phyloP scores from a whole-genome alignment of 2,113 vertebrate species.

The Crocuta crocuta region DNA sequence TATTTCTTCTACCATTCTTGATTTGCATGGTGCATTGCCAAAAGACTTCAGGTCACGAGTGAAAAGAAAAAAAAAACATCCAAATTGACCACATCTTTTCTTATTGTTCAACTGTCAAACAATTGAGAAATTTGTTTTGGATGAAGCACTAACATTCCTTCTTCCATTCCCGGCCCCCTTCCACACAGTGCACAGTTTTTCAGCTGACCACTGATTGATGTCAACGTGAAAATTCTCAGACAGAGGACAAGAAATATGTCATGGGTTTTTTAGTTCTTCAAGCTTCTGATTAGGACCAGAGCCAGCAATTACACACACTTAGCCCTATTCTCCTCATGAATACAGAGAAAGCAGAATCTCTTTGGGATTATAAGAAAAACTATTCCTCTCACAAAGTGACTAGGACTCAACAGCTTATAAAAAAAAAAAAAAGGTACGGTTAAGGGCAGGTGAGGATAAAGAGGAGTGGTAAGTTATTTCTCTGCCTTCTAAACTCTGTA shows the following conservation, averaged over 20 bases:
- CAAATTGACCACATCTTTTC: conserved; percentile 52
- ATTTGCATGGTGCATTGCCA: not conserved
- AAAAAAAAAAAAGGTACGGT: not conserved
- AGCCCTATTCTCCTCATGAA: conserved; percentile 11
- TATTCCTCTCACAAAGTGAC: not conserved
- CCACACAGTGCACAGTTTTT: conserved; percentile 15
- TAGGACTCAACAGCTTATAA: not conserved
- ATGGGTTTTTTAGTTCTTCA: conserved; percentile 46
- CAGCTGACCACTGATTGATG: conserved; percentile 52
- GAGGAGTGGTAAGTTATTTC: not conserved
- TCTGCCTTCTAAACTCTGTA: not conserved
- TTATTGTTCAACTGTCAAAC: conserved; percentile 52
- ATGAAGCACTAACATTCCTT: not conserved
- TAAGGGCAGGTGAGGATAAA: conserved; percentile 17
- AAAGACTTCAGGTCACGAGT: not conserved
- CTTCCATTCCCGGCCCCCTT: not conserved
- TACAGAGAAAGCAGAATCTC: conserved; percentile 20
- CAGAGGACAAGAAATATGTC: conserved; percentile 61
- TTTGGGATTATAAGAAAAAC: not conserved
- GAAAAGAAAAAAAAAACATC: not conserved
- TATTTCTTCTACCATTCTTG: not conserved
- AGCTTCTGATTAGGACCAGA: conserved; percentile 68
- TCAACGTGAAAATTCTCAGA: conserved; percentile 47
- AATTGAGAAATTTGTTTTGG: conserved; percentile 65
- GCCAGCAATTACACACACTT: conserved; percentile 58